Percentiles rank a stretch among this genome's conserved stretches.
Conservation (phyloP, 2,888 invertebrate species). For the Coleophora deauratella region DNA sequence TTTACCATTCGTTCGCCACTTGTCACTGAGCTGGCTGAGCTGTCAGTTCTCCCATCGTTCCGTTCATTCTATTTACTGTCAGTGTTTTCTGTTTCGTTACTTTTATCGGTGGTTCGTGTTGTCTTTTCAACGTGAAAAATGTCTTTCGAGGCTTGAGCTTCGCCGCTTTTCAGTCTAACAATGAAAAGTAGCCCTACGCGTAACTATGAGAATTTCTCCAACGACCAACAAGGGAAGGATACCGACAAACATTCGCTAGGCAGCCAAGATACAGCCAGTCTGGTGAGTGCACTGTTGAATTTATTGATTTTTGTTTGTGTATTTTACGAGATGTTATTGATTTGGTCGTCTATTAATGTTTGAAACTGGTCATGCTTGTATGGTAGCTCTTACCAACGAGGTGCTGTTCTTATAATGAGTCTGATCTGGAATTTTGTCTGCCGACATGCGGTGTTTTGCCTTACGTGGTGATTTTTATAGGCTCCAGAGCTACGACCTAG, state of each 20-base stretch:
- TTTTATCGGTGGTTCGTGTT: slow-evolving; percentile 42
- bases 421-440: background rate
- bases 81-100: too few relatives aligned
- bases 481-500: slow-evolving; percentile 28
- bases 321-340: slow-evolving; percentile 54
- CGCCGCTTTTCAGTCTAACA: slow-evolving; percentile 43
- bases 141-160: slow-evolving; percentile 55
- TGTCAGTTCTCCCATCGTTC: background rate
- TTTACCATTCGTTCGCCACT: background rate
- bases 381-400: background rate
- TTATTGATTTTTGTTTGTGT: slow-evolving; percentile 68
- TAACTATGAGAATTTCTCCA: slow-evolving; percentile 68
- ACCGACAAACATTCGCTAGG: slow-evolving; percentile 67
- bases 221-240: slow-evolving; percentile 61
- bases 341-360: slow-evolving; percentile 34
- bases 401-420: background rate
- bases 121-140: slow-evolving; percentile 49
- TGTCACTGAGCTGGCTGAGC: background rate
- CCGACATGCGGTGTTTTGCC: background rate
- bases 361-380: slow-evolving; percentile 18
- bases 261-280: slow-evolving; percentile 70
- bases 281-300: slow-evolving; percentile 55
- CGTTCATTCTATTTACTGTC: slow-evolving; percentile 18
- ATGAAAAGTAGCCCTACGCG: slow-evolving; percentile 70
- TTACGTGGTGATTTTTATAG: slow-evolving; percentile 3